phyloP scores from a whole-genome alignment of 2,888 invertebrate genomes.

The Rhagonycha lutea region DNA sequence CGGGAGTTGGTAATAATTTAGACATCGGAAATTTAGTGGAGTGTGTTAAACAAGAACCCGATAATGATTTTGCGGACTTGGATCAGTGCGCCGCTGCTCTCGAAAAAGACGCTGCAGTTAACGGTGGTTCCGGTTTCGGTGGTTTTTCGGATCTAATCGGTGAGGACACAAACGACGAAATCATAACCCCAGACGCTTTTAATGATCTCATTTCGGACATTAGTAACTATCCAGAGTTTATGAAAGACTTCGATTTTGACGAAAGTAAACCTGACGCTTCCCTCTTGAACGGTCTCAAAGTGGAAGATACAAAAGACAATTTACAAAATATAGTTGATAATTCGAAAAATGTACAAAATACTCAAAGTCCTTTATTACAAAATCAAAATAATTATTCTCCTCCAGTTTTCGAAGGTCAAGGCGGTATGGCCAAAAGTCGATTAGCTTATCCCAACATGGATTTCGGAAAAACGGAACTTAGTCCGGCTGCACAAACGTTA shows the following conservation, averaged over 20 bases:
- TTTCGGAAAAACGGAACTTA: slow-evolving; percentile 66
- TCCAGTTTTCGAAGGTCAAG: slow-evolving; percentile 46
- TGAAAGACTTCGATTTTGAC: slow-evolving; percentile 80
- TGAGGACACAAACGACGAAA: slow-evolving; percentile 81
- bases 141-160: slow-evolving; percentile 81
- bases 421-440: slow-evolving; percentile 31
- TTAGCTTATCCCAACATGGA: slow-evolving; percentile 52
- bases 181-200: slow-evolving; percentile 74
- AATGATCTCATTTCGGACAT: slow-evolving; percentile 88
- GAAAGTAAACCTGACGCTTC: slow-evolving; percentile 52
- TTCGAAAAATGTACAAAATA: slow-evolving; percentile 38
- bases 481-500: slow-evolving; percentile 91
- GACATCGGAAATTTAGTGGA: slow-evolving; percentile 73
- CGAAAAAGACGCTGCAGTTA: slow-evolving; percentile 79
- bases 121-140: slow-evolving; percentile 74
- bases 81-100: slow-evolving; percentile 84
- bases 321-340: slow-evolving; percentile 35
- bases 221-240: slow-evolving; percentile 80
- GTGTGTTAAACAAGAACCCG: slow-evolving; percentile 69
- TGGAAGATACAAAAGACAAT: slow-evolving; percentile 50
- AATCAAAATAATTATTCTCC: slow-evolving; percentile 49
- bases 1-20: slow-evolving; percentile 50
- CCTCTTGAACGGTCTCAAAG: slow-evolving; percentile 45
- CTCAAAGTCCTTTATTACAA: slow-evolving; percentile 46
- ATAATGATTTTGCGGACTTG: slow-evolving; percentile 84